Evolutionary conservation across 2,888 invertebrate genomes (phyloP).

Genomic region (Athalia circularis): DNA sequence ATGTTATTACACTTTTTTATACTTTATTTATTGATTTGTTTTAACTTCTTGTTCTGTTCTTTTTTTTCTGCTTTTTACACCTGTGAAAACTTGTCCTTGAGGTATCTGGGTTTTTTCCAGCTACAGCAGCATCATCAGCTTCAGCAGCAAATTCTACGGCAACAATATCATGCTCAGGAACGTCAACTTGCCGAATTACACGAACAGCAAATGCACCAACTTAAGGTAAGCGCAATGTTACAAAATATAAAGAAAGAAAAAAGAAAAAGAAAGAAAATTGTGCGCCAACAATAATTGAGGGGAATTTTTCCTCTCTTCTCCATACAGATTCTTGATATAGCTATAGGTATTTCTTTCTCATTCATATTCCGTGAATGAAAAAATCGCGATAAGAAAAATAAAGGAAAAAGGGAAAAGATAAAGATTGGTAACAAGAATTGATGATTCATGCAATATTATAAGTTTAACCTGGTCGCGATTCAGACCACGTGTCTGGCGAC

Average conservation of each 20-base stretch:
- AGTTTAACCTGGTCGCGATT: neutral
- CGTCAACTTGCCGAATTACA: slow-evolving; percentile 93
- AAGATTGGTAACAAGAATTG: neutral
- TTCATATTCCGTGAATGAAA: neutral
- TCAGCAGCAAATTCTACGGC: slow-evolving; percentile 92
- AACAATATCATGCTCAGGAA: slow-evolving; percentile 94
- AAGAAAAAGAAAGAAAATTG: neutral
- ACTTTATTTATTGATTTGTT: too few relatives aligned
- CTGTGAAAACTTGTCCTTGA: slow-evolving; percentile 66
- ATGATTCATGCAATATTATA: neutral
- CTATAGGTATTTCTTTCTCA: neutral
- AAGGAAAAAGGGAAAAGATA: neutral
- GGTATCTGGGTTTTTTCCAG: slow-evolving; percentile 79
- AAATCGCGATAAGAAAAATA: neutral
- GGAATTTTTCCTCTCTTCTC: too few relatives aligned
- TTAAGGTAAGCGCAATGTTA: slow-evolving; percentile 81
- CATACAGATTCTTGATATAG: neutral
- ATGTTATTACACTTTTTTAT: neutral
- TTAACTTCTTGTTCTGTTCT: neutral
- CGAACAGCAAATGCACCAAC: slow-evolving; percentile 92
- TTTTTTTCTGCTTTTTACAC: neutral
- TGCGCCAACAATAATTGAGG: neutral
- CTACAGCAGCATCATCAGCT: slow-evolving; percentile 95
- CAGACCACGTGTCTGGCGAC: slow-evolving; percentile 1
- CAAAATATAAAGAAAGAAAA: neutral